Base-by-base conservation (phyloP, 2,888 invertebrate species). In the Mythimna vitellina region DNA sequence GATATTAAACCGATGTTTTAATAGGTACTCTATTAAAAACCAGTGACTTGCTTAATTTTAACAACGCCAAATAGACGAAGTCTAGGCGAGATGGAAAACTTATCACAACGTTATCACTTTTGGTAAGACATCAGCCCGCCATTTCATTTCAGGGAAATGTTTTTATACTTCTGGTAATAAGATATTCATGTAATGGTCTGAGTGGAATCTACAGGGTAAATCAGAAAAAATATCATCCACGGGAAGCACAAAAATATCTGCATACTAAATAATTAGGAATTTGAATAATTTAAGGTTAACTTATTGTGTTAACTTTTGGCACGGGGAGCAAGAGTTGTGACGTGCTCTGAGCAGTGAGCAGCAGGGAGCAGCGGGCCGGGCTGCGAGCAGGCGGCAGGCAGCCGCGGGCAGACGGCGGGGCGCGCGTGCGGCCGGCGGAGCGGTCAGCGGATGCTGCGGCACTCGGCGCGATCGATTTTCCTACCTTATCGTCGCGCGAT, bases 401-500 rank as follows among this genome's bases (percentile, higher is more conserved):
- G 25, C 20, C 54, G 60, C 60, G 66, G 67, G 66, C 65, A 61
- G 71, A 42, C 49, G 2, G 60, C 76, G 72, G 69, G 74, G 60
- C 76, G 72, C 70, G 74, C 64, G 65, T 63, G 65, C 72, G 72
- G 76, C 62, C 65, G 80, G 60, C 63, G 85, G 77, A 75, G 84
- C 86, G 90, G 90, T 90, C 90, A 90, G 86, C 81, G 89, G 90
- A 87, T 90, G 90, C 89, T 91, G 91, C 90, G 89, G 89, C 86
- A 86, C 83, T 83, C 83, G 81, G 73, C 84, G 85, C 81, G 93
- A 94, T 95, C 92, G 95, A 95, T 94, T 92, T 89, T 89, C 92
- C 81, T 95, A 95, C 95, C 95, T 95, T 90, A 91, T 92, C 90
- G 89, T 89, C 87, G 90, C 87, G 89, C 86, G 89, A 89, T 83